Conservation (phyloP, 1,140 invertebrate species). For the Drosophila fuyamai region DNA sequence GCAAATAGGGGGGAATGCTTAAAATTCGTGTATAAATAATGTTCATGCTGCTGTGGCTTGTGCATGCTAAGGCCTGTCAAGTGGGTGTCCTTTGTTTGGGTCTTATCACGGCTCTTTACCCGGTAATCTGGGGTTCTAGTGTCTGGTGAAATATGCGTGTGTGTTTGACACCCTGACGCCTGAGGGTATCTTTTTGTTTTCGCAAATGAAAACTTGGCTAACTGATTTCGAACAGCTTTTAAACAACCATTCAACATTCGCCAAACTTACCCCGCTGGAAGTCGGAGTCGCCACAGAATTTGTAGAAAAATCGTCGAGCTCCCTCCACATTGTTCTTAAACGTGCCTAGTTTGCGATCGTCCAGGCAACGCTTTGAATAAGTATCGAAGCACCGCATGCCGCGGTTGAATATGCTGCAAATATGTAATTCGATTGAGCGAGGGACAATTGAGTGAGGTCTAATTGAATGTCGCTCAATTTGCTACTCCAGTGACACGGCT, state of each 20-base stretch:
- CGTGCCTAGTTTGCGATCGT: constrained; percentile 60
- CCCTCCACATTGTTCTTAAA: constrained; percentile 79
- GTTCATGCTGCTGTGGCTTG: not conserved
- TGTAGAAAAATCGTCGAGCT: constrained; percentile 72
- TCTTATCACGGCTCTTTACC: not conserved
- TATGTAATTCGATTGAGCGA: constrained; percentile 31
- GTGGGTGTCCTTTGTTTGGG: constrained; percentile 10
- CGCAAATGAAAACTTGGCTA: constrained; percentile 4
- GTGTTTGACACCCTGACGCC: constrained; percentile 9
- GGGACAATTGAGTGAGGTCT: constrained; percentile 22
- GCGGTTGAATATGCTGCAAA: constrained; percentile 76
- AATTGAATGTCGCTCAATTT: constrained; percentile 30
- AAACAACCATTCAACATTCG: not conserved
- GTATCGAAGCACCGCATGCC: constrained; percentile 82
- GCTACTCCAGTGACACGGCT: constrained; percentile 1
- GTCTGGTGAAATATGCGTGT: constrained; percentile 9
- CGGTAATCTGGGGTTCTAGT: not conserved
- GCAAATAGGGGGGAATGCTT: constrained; percentile 13
- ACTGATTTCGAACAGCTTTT: constrained; percentile 6
- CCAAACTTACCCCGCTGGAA: constrained; percentile 72
- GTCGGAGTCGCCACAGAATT: constrained; percentile 72
- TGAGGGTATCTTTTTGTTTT: constrained; percentile 21
- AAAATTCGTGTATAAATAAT: constrained; percentile 25
- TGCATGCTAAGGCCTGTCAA: constrained; percentile 24
- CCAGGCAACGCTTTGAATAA: constrained; percentile 70